Evolutionary conservation across 2,888 invertebrate species (phyloP).

Genomic region (Drosophila longiperda): DNA sequence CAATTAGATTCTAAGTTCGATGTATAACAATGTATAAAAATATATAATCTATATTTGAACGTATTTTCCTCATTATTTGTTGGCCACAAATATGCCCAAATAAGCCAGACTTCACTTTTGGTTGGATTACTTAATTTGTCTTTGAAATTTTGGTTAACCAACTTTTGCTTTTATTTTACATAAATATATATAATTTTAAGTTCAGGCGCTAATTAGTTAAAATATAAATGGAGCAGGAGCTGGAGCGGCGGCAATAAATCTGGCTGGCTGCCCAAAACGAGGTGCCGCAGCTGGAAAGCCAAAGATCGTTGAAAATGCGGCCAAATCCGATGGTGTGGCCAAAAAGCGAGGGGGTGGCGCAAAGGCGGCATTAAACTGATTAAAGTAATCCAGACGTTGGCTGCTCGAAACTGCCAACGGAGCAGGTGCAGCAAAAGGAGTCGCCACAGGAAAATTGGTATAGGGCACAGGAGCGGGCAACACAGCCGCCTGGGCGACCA

Average conservation of each 20-base stretch:
- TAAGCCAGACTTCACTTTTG: slow-evolving; percentile 19
- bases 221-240: slow-evolving; percentile 37
- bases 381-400: slow-evolving; percentile 76
- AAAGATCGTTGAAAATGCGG: slow-evolving; percentile 39
- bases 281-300: slow-evolving; percentile 24
- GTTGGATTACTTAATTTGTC: slow-evolving; percentile 1
- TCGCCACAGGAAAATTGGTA: slow-evolving; percentile 22
- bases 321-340: slow-evolving; percentile 42
- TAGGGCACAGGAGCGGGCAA: slow-evolving; percentile 28
- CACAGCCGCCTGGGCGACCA: slow-evolving; percentile 35
- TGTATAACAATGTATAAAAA: background rate
- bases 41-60: background rate
- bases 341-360: slow-evolving; percentile 58
- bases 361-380: slow-evolving; percentile 73
- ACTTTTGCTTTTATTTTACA: slow-evolving; percentile 49
- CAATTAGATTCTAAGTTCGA: background rate
- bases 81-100: background rate
- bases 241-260: slow-evolving; percentile 48
- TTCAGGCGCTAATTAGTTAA: slow-evolving; percentile 13
- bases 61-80: background rate
- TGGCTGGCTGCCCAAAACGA: slow-evolving; percentile 50
- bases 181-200: background rate
- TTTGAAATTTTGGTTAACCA: slow-evolving; percentile 52
- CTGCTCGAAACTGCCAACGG: slow-evolving; percentile 70
- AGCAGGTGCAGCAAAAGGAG: slow-evolving; percentile 24